These are phyloP conservation scores for Microctenopoma lineatum DNA, from an alignment of 2,797 vertebrate species.

Conservation along the genomic window DNA sequence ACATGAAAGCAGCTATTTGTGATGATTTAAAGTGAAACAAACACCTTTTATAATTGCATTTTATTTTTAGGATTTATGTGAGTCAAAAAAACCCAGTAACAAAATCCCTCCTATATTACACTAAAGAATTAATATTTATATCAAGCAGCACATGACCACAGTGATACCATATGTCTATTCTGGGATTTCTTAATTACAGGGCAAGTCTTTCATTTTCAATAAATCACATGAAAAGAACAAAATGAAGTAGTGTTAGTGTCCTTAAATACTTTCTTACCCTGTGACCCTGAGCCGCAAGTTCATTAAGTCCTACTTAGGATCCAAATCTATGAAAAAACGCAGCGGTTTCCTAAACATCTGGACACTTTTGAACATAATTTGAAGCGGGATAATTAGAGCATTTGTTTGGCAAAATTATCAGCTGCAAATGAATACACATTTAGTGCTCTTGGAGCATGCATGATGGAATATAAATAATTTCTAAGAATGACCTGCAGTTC, in stretches of 20 bases:
- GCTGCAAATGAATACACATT: neutral
- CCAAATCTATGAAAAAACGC: neutral
- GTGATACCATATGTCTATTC: neutral
- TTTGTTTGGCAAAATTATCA: neutral
- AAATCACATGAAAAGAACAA: neutral
- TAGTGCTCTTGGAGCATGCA: neutral
- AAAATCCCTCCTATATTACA: neutral
- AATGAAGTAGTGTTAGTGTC: neutral
- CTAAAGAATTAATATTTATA: neutral
- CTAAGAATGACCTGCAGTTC: too few relatives aligned
- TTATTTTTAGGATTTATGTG: neutral
- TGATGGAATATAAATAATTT: too few relatives aligned
- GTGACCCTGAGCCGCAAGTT: neutral
- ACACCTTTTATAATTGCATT: neutral
- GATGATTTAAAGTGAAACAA: neutral
- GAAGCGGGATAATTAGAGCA: neutral
- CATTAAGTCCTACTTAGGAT: neutral
- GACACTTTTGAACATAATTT: neutral
- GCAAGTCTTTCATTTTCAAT: too few relatives aligned
- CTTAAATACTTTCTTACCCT: neutral
- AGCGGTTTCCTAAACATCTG: neutral
- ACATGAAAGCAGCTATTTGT: neutral
- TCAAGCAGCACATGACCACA: neutral
- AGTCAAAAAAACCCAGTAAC: neutral
- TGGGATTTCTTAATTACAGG: neutral